These are phyloP conservation scores for Ericerus pela DNA, from an alignment of 1,140 invertebrate genomes.

Conservation along the genomic window DNA sequence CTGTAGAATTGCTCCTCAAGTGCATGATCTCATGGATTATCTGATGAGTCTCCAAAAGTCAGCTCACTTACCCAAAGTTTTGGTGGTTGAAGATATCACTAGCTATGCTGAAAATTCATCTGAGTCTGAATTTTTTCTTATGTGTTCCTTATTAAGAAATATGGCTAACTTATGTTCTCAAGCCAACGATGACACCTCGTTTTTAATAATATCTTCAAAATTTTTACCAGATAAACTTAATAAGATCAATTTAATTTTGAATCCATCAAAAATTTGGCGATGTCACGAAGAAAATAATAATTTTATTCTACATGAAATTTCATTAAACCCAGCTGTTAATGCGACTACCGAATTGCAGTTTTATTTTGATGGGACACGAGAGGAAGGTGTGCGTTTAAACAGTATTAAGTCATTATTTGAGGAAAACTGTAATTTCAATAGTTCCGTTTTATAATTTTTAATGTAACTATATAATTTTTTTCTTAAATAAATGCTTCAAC, in stretches of 20 bases:
- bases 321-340: not conserved
- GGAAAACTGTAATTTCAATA: slow-evolving; percentile 2
- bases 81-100: not conserved
- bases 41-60: not conserved
- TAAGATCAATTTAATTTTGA: not conserved
- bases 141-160: not conserved
- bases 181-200: not conserved
- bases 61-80: not conserved
- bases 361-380: not conserved
- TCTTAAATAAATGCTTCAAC: too few species aligned
- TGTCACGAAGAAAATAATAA: not conserved
- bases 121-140: not conserved
- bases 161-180: not conserved
- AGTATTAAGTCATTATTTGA: not conserved
- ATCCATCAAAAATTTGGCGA: slow-evolving; percentile 1
- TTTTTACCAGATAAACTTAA: not conserved
- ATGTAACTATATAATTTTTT: too few species aligned
- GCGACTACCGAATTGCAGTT: not conserved
- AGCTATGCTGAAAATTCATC: not conserved
- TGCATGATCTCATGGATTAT: not conserved
- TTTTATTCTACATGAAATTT: slow-evolving; percentile 1
- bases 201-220: not conserved
- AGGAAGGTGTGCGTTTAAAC: not conserved
- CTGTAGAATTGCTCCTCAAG: not conserved
- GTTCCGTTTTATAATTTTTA: not conserved